phyloP scores from a whole-genome alignment of 2,797 vertebrate species.

The Rallus crepitans region DNA sequence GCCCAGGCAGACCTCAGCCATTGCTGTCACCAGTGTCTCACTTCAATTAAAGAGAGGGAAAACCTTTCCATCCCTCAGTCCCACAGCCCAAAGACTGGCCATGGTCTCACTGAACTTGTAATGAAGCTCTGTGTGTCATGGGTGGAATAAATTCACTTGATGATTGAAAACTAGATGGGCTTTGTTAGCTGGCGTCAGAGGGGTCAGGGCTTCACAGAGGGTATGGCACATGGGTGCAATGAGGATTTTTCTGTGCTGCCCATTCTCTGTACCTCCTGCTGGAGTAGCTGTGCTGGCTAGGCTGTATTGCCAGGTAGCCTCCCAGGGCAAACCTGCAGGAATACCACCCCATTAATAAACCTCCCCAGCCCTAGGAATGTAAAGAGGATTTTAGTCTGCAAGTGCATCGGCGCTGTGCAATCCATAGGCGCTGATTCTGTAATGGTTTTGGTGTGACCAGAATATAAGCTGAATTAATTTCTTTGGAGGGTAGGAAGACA shows the following conservation, averaged over 20 bases:
- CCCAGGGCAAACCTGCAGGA: neutral
- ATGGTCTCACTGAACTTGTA: neutral
- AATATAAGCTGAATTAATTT: neutral
- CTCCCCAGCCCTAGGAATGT: neutral
- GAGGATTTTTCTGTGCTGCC: neutral
- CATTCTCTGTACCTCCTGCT: neutral
- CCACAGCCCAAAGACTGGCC: neutral
- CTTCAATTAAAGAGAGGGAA: neutral
- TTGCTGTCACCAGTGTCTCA: neutral
- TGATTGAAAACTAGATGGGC: neutral
- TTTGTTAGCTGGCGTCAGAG: accelerated
- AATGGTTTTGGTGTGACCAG: neutral
- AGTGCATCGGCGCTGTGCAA: neutral
- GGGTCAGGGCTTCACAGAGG: neutral
- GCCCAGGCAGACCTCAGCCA: neutral
- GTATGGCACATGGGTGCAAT: neutral
- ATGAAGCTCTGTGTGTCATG: neutral
- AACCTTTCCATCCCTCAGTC: neutral
- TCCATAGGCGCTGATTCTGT: neutral
- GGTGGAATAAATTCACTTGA: neutral
- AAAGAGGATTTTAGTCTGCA: neutral
- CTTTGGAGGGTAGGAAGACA: neutral
- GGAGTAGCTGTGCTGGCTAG: neutral
- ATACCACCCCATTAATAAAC: neutral
- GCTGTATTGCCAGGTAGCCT: neutral